phyloP scores from a whole-genome alignment of 2,113 vertebrate species.

The Catagonus wagneri region DNA sequence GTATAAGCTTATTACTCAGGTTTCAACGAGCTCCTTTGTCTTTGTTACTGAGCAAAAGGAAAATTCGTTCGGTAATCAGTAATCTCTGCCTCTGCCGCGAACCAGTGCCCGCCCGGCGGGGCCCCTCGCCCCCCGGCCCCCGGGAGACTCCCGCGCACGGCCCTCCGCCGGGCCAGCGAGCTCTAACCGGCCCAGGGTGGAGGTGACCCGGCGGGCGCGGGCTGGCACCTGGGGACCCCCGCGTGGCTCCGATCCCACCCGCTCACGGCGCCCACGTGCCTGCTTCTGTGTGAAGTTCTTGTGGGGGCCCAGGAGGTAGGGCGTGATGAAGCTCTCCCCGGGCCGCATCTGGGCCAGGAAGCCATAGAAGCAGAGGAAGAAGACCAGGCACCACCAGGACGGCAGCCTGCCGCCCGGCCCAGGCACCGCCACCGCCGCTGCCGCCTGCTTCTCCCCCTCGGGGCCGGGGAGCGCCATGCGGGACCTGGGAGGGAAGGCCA shows the following conservation, averaged over 20 bases:
- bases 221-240: too few relatives aligned
- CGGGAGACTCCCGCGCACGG: fast-evolving
- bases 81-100: not conserved
- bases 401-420: not conserved
- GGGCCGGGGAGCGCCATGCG: not conserved
- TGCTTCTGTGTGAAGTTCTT: slow-evolving; percentile 92
- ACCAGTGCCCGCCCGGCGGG: not conserved
- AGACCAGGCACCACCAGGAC: slow-evolving; percentile 88
- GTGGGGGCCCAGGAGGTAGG: slow-evolving; percentile 88
- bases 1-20: not conserved
- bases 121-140: not conserved
- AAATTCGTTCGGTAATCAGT: slow-evolving; percentile 48
- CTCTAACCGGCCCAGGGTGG: too few relatives aligned
- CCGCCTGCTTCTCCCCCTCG: not conserved
- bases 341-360: slow-evolving; percentile 93
- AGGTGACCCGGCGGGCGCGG: not conserved
- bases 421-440: not conserved
- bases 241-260: too few relatives aligned
- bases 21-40: not conserved
- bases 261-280: slow-evolving; percentile 74
- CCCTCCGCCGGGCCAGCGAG: not conserved
- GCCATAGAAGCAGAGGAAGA: slow-evolving; percentile 92
- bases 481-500: not conserved
- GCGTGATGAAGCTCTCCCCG: slow-evolving; percentile 94
- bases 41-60: not conserved